A percentile compares a stretch with the other conserved stretches of the same genome.
phyloP scores from a whole-genome alignment of 2,113 vertebrate genomes.

The Epinephelus moara region DNA sequence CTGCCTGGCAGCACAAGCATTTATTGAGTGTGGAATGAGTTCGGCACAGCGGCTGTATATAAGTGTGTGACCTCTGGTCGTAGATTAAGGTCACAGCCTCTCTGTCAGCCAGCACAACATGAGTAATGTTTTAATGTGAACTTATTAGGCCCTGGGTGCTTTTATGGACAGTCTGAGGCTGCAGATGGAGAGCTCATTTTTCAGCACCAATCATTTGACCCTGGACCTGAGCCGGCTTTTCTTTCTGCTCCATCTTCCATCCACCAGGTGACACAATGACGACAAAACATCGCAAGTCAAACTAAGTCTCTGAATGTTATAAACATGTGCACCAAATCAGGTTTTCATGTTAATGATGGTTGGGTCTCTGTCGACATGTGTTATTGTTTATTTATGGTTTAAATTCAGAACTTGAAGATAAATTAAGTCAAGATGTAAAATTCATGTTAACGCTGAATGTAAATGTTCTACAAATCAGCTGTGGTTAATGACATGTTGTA shows the following conservation, averaged over 20 bases:
- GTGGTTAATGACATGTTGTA: not conserved
- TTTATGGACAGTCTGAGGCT: conserved; percentile 46
- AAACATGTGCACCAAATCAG: not conserved
- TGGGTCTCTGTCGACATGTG: not conserved
- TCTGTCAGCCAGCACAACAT: conserved; percentile 62
- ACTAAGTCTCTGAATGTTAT: not conserved
- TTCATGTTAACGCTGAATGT: not conserved
- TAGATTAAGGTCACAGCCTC: conserved; percentile 68
- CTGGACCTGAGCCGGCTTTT: conserved; percentile 31
- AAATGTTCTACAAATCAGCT: not conserved
- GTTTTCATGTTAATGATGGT: not conserved
- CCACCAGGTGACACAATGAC: conserved; percentile 1
- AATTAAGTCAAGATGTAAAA: not conserved
- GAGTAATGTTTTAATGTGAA: conserved; percentile 71
- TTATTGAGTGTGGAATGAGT: conserved; percentile 70
- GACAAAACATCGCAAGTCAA: not conserved
- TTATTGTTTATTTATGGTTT: conserved; percentile 11
- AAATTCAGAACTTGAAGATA: not conserved
- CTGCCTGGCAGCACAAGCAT: conserved; percentile 57
- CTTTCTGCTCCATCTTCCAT: conserved; percentile 22
- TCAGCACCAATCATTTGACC: conserved; percentile 46
- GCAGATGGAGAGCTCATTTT: conserved; percentile 39
- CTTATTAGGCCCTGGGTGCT: conserved; percentile 37
- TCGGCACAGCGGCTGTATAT: conserved; percentile 32
- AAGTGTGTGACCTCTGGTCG: conserved; percentile 62